Evolutionary conservation across 92 coral and sea anemone genomes (phyloP), one percentile per base, ranked within the genome.

Genomic region (Parazoanthus darwini): DNA sequence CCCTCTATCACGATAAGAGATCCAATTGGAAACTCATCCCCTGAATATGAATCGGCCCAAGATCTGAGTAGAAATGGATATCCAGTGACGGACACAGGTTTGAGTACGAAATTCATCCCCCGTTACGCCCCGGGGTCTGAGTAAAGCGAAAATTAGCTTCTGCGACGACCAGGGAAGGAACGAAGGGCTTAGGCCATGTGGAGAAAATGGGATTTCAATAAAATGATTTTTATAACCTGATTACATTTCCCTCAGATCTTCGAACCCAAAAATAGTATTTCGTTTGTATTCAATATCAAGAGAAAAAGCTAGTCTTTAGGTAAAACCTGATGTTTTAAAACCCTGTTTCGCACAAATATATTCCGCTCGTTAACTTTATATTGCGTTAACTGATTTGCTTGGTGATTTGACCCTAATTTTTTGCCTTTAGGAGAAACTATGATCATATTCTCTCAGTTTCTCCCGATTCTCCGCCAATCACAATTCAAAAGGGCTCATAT

Each of bases 401-500:
- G 25, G 25, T 63, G 25, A 18, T 63, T 20, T 20, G 70, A 18
- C 25, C 25, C n/a, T 20, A 63, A 20, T 23, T 63, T 51, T 6
- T 51, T 22, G 26, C 70, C 70, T 20, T 15, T 54, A 54, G 18
- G 59, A 54, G 9, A 54, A 54, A 13, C 59, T 54, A 48, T 58
- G 70, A 18, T 63, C 1, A 18, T 63, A 63, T 5, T 63, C 26
- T 9, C 6, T 63, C 26, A 25, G 25, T 63, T 63, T 63, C 7
- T 20, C 3, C 46, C n/a, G 37, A 6, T 70, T 50, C 22, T 66
- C 39, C 51, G 14, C 74, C 82, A 56, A 46, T 95, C 81, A 92
- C 86, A 93, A 81, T 79, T 97, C 99, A 48, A 94, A 74, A 11
- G 95, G 89, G n/a, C 91, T 88, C 96, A 97, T 90, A 36, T 90